These are phyloP conservation scores for Leptocoma aspasia DNA, from an alignment of 2,113 vertebrate genomes.

Conservation along the genomic window DNA sequence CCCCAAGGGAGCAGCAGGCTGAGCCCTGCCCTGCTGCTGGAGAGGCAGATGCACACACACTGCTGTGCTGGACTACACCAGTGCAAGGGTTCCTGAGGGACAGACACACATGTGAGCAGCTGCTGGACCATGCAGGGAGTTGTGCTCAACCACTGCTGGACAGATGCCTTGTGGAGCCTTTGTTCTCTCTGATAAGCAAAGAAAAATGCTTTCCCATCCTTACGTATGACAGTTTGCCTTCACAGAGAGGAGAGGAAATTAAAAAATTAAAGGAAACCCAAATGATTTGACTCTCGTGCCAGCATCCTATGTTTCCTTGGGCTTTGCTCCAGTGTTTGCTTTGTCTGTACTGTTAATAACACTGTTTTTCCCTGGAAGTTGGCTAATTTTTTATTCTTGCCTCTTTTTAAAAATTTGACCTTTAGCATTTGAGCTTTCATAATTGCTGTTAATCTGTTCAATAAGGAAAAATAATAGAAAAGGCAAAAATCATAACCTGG, in stretches of 20 bases:
- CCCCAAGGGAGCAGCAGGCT: not conserved
- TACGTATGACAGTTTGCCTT: not conserved
- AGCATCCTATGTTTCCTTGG: not conserved
- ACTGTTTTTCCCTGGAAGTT: not conserved
- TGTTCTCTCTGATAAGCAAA: not conserved
- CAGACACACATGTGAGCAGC: rapidly evolving
- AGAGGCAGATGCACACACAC: not conserved
- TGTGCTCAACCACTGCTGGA: not conserved
- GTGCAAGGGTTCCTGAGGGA: not conserved
- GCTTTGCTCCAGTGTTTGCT: not conserved
- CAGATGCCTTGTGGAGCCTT: not conserved
- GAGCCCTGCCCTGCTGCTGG: not conserved
- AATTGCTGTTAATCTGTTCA: not conserved
- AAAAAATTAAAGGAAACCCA: not conserved
- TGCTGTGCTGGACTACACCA: not conserved
- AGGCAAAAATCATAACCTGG: not conserved
- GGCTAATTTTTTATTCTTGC: not conserved
- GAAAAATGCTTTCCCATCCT: not conserved
- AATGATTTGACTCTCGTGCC: not conserved
- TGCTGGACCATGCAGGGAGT: not conserved
- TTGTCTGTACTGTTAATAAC: not conserved
- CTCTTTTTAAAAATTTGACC: not conserved
- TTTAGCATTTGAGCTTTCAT: not conserved
- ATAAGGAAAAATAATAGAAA: not conserved
- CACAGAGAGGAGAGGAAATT: not conserved